These are phyloP conservation scores for Sarcophaga bullata DNA, from an alignment of 1,140 invertebrate genomes.

Conservation along the genomic window DNA sequence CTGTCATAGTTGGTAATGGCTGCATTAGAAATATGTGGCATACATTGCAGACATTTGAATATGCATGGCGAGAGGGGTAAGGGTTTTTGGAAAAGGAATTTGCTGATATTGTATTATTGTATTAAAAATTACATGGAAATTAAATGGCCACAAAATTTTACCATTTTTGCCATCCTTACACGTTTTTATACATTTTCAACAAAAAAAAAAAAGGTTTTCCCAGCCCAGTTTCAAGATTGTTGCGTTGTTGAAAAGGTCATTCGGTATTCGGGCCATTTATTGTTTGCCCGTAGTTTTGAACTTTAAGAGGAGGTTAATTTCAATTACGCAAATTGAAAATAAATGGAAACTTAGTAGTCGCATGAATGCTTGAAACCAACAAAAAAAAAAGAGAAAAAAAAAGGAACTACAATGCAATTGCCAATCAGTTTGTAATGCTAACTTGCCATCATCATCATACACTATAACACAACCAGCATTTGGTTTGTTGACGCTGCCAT, in stretches of 20 bases:
- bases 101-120: too few relatives aligned
- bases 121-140: too few relatives aligned
- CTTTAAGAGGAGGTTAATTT: not conserved
- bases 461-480: not conserved
- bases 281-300: not conserved
- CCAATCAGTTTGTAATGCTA: not conserved
- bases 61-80: too few relatives aligned
- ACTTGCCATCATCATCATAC: not conserved
- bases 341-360: not conserved
- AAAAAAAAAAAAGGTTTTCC: too few relatives aligned
- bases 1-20: too few relatives aligned
- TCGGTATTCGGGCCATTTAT: not conserved
- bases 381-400: too few relatives aligned
- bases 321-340: constrained; percentile 19
- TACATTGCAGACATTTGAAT: too few relatives aligned
- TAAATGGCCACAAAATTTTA: too few relatives aligned
- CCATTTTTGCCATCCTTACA: not conserved
- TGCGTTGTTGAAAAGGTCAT: constrained; percentile 1
- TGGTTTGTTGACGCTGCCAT: not conserved
- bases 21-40: too few relatives aligned
- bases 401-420: not conserved
- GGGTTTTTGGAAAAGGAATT: too few relatives aligned
- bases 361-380: not conserved
- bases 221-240: not conserved
- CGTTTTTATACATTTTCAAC: not conserved